Percentiles rank a stretch among this genome's conserved stretches.
These are phyloP conservation scores for Caenorhabditis afra DNA, from an alignment of 2,888 invertebrate genomes.

Conservation along the genomic window DNA sequence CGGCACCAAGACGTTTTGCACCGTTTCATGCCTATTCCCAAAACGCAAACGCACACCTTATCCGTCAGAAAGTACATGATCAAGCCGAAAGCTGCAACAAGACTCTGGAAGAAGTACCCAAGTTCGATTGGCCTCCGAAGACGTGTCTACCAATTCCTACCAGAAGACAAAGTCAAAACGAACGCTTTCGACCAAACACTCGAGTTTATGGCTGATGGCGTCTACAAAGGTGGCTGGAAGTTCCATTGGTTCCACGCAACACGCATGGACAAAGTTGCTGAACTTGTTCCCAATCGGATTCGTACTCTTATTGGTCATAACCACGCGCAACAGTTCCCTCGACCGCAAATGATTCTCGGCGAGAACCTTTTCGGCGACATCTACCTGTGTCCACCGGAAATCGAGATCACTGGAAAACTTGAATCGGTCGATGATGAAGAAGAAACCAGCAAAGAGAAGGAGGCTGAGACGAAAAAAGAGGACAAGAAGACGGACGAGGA, in stretches of 20 bases:
- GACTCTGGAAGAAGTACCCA: constrained; percentile 14
- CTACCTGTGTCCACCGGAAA: constrained; percentile 41
- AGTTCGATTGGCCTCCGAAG: constrained; percentile 34
- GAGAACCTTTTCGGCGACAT: constrained; percentile 37
- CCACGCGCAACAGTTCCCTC: constrained; percentile 26
- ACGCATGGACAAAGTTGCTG: constrained; percentile 35
- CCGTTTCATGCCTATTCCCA: constrained; percentile 23
- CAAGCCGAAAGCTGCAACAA: neutral
- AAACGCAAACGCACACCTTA: neutral
- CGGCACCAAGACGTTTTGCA: neutral
- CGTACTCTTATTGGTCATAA: constrained; percentile 13
- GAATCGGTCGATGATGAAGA: constrained; percentile 9
- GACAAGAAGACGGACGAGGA: constrained; percentile 10
- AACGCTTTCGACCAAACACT: constrained; percentile 58
- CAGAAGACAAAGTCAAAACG: constrained; percentile 48
- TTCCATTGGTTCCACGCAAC: constrained; percentile 51
- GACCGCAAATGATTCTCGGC: constrained; percentile 2
- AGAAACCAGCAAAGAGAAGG: constrained; percentile 18
- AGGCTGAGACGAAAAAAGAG: constrained; percentile 3
- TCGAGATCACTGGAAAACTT: constrained; percentile 40
- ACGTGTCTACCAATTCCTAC: constrained; percentile 40
- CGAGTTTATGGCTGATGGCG: constrained; percentile 54
- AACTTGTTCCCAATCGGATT: neutral
- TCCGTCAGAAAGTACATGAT: constrained; percentile 23
- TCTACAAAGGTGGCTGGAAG: constrained; percentile 52